Base-by-base conservation (phyloP, 1,140 invertebrate genomes). In the Solen grandis region DNA sequence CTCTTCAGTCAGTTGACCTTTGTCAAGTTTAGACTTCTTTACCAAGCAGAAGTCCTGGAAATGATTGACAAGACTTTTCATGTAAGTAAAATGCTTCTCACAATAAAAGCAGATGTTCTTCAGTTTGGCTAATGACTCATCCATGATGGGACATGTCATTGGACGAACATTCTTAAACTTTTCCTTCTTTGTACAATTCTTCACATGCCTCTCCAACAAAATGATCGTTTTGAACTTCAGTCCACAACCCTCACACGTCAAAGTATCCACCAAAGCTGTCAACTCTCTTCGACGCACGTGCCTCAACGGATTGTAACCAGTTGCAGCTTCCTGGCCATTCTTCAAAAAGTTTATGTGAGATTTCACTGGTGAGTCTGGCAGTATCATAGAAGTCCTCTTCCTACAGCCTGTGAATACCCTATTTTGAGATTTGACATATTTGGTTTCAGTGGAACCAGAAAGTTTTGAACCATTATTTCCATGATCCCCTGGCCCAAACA, bases 231-330 rank as follows among this genome's bases (percentile, higher is more conserved):
- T 84, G 83, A 88, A 90, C 54, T 86, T 83, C 4, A 85, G 62
- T 22, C 84, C 75, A 72, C 90, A 88, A 27, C 88, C 88, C 36
- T 86, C 74, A 59, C 91, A 89, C 76, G 86, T 87, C 16, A 89
- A 85, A 19, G 68, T 85, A 10, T 89, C 88, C 29, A 90, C n/a
- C 1, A 88, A 35, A 41, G 88, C 82, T 1, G 84, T 82, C 72
- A 84, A 62, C 54, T 90, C 88, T 33, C 89, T 66, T 31, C 89
- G 76, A 4, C 89, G 79, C 16, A 86, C 78, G 41, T 90, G 89
- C 41, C 85, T 86, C 25, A 83, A 60, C 13, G 89, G 89, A 70
- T 90, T 88, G 79, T 90, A 90, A n/a, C 77, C 77, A 2, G 68
- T 41, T 74, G 41, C 27, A 87, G 74, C 31, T 85, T 46, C 41